These are phyloP conservation scores for Lepidonotus clava DNA, from an alignment of 2,888 invertebrate species.

Conservation along the genomic window DNA sequence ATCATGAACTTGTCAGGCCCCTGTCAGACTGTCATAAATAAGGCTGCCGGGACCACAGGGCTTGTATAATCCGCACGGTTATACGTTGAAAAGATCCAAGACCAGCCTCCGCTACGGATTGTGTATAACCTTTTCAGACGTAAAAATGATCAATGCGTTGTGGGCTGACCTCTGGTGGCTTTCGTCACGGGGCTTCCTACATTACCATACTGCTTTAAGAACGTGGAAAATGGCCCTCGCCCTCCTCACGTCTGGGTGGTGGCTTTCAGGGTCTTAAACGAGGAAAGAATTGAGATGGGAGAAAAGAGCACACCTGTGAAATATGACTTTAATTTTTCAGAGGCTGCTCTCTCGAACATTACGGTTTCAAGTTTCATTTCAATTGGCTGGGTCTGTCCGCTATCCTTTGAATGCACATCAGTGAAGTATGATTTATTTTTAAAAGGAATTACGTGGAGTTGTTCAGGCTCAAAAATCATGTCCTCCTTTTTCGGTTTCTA, in stretches of 20 bases:
- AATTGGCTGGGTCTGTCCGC: no score
- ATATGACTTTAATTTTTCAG: no score
- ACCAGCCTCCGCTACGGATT: neutral
- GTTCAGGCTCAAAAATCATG: no score
- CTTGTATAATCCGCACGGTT: neutral
- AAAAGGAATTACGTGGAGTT: no score
- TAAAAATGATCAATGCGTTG: slow-evolving; percentile 8
- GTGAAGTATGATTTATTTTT: no score
- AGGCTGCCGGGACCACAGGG: neutral
- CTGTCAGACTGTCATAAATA: neutral
- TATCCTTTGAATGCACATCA: no score
- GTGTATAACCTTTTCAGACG: slow-evolving; percentile 12
- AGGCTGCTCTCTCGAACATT: no score
- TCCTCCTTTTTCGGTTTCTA: no score
- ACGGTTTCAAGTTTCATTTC: no score
- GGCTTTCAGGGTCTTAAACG: neutral
- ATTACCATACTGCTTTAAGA: slow-evolving; percentile 25
- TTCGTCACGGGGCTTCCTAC: neutral
- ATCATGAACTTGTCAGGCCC: slow-evolving; percentile 29
- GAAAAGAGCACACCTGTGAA: no score
- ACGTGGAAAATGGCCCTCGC: neutral
- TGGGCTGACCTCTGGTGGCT: neutral
- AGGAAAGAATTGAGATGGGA: no score
- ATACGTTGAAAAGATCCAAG: slow-evolving; percentile 20
- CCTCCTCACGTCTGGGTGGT: neutral